Conservation (phyloP, 2,797 vertebrate genomes). For the Myotis pilosus region DNA sequence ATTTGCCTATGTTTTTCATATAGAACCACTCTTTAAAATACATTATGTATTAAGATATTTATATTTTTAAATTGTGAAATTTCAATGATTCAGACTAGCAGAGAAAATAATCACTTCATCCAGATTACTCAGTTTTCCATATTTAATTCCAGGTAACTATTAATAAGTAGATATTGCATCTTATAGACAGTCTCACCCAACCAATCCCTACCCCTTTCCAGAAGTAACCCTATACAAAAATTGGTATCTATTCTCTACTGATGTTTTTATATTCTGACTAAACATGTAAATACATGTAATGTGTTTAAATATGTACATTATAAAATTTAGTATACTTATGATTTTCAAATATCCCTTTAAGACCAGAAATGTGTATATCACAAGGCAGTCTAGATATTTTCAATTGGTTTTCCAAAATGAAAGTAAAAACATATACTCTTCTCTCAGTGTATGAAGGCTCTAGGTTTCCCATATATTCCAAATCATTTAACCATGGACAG, state of each 20-base stretch:
- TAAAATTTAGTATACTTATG: neutral
- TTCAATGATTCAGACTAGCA: neutral
- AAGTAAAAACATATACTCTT: neutral
- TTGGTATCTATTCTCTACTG: neutral
- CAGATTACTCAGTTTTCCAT: neutral
- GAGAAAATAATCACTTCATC: neutral
- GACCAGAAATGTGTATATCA: neutral
- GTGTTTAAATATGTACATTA: neutral
- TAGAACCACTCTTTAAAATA: neutral
- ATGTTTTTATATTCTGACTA: neutral
- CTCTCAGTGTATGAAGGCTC: neutral
- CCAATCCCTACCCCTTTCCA: neutral
- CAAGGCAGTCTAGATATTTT: neutral
- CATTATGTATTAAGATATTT: no score
- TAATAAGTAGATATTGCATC: neutral
- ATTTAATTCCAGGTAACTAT: neutral
- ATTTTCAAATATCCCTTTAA: neutral
- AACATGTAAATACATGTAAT: neutral
- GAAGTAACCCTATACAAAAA: neutral
- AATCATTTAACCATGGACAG: neutral
- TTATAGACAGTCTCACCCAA: neutral
- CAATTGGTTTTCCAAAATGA: neutral
- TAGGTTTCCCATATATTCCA: neutral
- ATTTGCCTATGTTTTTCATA: neutral
- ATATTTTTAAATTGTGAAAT: neutral